These are phyloP conservation scores for Drosophila nasuta DNA, from an alignment of 1,140 invertebrate genomes.

Conservation along the genomic window DNA sequence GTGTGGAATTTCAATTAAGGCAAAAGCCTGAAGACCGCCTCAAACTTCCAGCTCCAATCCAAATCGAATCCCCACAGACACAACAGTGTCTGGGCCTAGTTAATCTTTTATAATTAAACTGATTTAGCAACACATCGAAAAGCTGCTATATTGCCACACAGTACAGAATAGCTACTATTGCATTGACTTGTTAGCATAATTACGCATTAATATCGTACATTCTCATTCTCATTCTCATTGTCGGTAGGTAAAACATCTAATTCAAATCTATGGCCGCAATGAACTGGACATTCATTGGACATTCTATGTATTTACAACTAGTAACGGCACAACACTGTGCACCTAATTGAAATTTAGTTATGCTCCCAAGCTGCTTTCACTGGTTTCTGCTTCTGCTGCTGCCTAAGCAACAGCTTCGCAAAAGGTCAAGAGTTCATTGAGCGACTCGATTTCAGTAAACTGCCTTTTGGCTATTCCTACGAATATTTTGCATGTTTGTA, in stretches of 20 bases:
- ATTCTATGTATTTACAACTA: slow-evolving; percentile 31
- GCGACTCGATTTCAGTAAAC: slow-evolving; percentile 40
- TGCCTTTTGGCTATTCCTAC: not conserved
- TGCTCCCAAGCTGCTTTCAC: slow-evolving; percentile 12
- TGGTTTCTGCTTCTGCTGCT: not conserved
- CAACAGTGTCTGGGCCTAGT: slow-evolving; percentile 45
- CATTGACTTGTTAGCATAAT: slow-evolving; percentile 81
- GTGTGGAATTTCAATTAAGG: slow-evolving; percentile 75
- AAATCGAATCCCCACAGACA: not conserved
- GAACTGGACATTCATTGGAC: slow-evolving; percentile 62
- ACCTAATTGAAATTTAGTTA: slow-evolving; percentile 79
- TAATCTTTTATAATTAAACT: slow-evolving; percentile 83
- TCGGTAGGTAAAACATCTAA: slow-evolving; percentile 39
- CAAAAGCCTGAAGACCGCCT: slow-evolving; percentile 14
- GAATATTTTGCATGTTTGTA: not conserved
- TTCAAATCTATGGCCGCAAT: slow-evolving; percentile 65
- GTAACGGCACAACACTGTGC: not conserved
- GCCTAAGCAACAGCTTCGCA: not conserved
- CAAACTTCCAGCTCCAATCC: not conserved
- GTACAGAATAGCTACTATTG: not conserved
- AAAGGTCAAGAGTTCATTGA: slow-evolving; percentile 44
- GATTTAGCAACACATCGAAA: slow-evolving; percentile 58
- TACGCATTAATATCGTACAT: slow-evolving; percentile 78
- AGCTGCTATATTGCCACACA: slow-evolving; percentile 10
- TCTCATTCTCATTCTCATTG: slow-evolving; percentile 57